Evolutionary conservation across 2,797 vertebrate genomes (phyloP), one percentile per base, ranked within the genome.

Genomic region (Centropyge bicolor): DNA sequence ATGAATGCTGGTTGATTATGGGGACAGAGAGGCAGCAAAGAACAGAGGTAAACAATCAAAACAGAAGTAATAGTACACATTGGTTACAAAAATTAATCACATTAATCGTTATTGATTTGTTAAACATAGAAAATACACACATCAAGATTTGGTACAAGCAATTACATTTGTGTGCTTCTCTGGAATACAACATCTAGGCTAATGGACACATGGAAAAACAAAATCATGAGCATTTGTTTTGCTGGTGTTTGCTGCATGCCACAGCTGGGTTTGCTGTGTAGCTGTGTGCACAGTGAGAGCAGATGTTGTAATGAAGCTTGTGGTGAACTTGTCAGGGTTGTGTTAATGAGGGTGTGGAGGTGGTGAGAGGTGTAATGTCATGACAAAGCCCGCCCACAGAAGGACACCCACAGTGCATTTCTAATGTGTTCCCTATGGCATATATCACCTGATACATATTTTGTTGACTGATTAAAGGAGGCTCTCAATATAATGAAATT

Each of bases 291-390:
- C 52, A 62, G n/a, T 36, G 6, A 22, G 35, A 64, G 83, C 66
- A 72, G 57, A 76, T 73, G 76, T 51, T 77, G 49, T 48, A 56
- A 65, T 61, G 56, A 74, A 59, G 74, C 46, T 31, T 40, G 78
- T 66, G 64, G 54, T 46, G 3, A 81, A 77, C 77, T 52, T 73
- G 60, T 60, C 69, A 59, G 69, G 65, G 14, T 22, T 54, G 61
- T 40, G 69, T 78, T 78, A 81, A 83, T 83, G 60, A 72, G 60
- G 56, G 24, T 46, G 76, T 59, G 9, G 31, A 19, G 66, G 76
- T 4, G 35, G 17, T 22, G 55, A 80, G 43, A 63, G 52, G 43
- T 48, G 4, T 57, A 54, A 63, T 43, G 24, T 63, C 74, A 74
- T 62, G 48, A 70, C 62, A 56, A 67, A 65, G 19, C 70, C 46